A percentile compares a stretch with the other conserved stretches of the same genome.
Evolutionary conservation across 2,797 vertebrate species (phyloP).

Genomic region (Acanthis flammea): DNA sequence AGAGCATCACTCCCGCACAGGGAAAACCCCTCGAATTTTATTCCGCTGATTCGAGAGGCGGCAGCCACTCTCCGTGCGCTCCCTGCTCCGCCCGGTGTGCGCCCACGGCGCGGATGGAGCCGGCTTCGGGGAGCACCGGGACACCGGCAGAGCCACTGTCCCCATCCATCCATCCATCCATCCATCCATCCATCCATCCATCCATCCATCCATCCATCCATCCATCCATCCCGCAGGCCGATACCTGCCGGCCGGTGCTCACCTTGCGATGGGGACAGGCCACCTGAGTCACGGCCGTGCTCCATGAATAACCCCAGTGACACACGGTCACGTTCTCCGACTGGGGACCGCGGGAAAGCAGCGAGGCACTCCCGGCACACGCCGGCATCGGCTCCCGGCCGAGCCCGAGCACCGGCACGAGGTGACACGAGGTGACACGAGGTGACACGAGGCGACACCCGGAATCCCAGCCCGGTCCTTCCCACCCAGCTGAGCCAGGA

Average conservation of each 20-base stretch:
- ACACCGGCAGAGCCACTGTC: background rate
- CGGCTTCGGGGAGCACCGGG: background rate
- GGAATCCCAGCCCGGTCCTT: background rate
- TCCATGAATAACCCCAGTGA: background rate
- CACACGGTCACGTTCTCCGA: background rate
- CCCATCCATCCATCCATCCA: background rate
- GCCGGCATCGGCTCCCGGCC: background rate
- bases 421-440: background rate
- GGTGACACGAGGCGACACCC: background rate
- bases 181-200: background rate
- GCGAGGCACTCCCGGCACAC: background rate
- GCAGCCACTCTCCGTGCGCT: background rate
- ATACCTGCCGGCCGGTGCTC: background rate
- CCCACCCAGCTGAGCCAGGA: background rate
- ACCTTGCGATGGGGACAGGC: background rate
- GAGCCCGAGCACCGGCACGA: background rate
- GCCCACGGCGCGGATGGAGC: background rate
- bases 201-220: background rate
- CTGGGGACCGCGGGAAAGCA: background rate
- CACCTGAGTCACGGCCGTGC: background rate
- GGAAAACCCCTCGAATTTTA: conserved; percentile 45
- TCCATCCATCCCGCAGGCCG: background rate
- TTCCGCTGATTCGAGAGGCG: background rate
- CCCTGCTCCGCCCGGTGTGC: background rate
- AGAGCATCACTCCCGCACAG: conserved; percentile 47